Conservation (phyloP, 2,797 vertebrate genomes). For the Scyliorhinus canicula region DNA sequence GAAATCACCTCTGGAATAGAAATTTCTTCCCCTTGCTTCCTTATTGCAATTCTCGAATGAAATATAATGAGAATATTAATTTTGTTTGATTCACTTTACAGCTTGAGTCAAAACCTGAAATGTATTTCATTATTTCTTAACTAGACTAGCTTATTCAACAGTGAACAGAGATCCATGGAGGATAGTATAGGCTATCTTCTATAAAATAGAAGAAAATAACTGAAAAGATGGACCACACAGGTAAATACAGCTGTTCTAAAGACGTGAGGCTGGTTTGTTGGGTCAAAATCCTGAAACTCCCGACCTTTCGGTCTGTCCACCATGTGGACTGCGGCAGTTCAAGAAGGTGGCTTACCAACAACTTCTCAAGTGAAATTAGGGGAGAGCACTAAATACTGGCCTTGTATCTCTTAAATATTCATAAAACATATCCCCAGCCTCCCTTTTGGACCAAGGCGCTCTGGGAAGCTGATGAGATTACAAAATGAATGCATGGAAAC, state of each 20-base stretch:
- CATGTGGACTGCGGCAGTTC: no score
- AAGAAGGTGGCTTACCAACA: no score
- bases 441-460: not conserved
- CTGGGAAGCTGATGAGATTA: not conserved
- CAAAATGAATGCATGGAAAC: not conserved
- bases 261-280: not conserved
- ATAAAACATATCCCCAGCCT: not conserved
- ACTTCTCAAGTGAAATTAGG: no score
- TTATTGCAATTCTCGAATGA: not conserved
- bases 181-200: not conserved
- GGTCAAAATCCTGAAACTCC: no score
- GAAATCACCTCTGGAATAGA: no score
- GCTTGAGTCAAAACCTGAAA: not conserved
- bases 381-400: no score
- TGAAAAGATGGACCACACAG: not conserved
- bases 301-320: no score
- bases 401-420: no score
- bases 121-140: not conserved
- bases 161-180: not conserved
- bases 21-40: not conserved
- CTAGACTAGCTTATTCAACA: not conserved
- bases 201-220: not conserved
- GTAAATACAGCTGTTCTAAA: not conserved
- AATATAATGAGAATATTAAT: not conserved
- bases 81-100: not conserved